Base-by-base conservation (phyloP, 2,113 vertebrate species). In the Pangasianodon hypophthalmus region DNA sequence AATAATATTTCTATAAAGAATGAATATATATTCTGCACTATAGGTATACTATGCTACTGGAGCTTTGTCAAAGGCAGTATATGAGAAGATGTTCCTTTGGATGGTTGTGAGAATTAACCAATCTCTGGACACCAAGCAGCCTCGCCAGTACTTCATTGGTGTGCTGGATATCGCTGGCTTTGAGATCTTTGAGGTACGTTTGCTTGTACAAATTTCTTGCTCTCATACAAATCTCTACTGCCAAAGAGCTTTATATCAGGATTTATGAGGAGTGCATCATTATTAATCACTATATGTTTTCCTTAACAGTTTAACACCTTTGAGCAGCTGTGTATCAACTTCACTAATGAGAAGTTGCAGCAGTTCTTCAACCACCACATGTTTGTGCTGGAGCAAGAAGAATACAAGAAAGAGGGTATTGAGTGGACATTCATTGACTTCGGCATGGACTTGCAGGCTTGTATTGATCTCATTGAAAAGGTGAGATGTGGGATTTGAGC, bases 341-440 rank as follows among this genome's bases (percentile, higher is more conserved):
- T 97, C 94, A 97, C 97, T 92, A 97, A 97, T 88, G 97, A 97
- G 92, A 97, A 97, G 95, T 95, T 97, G 95, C 97, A 97, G 94
- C 97, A 97, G 96, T 97, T 97, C 80, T 97, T 97, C 94, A 97
- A 97, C 92, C 97, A 97, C 89, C 96, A 97, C 95, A 97, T 97
- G 0, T 96, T 96, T 90, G 97, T 97, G 88, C 95, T 97, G 95
- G 97, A 97, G 88, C 97, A 97, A 92, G 97, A 97, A 58, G 97
- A 97, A 90, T 94, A 94, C 88, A 94, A 96, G 93, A 95, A 95
- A 82, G 95, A 96, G 84, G 95, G 95, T 44, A 95, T 95, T 1
- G 93, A 95, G 0, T 95, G 95, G 94, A 89, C 92, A 71, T 96
- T 97, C 92, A 97, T 96, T 19, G 97, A 97, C 90, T 97, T 97